Evolutionary conservation across 2,113 vertebrate species (phyloP).

Genomic region (Acanthisitta chloris): DNA sequence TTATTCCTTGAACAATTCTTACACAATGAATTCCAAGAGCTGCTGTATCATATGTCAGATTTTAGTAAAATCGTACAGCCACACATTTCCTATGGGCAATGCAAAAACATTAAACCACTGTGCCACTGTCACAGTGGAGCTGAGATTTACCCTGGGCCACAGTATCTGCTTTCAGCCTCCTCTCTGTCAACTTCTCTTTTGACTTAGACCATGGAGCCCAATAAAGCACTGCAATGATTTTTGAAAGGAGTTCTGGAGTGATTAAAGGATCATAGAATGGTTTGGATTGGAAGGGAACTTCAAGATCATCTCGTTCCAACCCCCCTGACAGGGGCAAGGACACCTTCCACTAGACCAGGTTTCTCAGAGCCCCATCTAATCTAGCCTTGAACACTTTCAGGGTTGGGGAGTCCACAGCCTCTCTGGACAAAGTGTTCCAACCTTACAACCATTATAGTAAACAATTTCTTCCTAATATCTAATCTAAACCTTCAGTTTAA

Average conservation of each 20-base stretch:
- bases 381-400: too few species aligned
- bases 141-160: neutral
- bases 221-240: neutral
- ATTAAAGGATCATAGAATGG: neutral
- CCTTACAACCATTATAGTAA: rapidly evolving
- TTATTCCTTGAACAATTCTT: neutral
- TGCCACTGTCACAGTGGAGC: neutral
- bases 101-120: neutral
- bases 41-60: neutral
- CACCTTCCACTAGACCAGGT: neutral
- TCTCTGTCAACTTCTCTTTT: neutral
- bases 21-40: neutral
- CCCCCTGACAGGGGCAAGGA: neutral
- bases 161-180: neutral
- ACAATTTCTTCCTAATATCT: neutral
- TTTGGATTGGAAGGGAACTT: neutral
- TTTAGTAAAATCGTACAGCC: neutral
- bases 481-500: neutral
- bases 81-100: too few species aligned
- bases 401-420: rapidly evolving
- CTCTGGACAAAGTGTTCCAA: neutral
- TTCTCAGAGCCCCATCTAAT: neutral
- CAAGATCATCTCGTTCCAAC: neutral
- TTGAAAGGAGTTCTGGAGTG: neutral
- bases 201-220: neutral